phyloP scores from a whole-genome alignment of 2,888 invertebrate species.

The Apodemia hepburni region DNA sequence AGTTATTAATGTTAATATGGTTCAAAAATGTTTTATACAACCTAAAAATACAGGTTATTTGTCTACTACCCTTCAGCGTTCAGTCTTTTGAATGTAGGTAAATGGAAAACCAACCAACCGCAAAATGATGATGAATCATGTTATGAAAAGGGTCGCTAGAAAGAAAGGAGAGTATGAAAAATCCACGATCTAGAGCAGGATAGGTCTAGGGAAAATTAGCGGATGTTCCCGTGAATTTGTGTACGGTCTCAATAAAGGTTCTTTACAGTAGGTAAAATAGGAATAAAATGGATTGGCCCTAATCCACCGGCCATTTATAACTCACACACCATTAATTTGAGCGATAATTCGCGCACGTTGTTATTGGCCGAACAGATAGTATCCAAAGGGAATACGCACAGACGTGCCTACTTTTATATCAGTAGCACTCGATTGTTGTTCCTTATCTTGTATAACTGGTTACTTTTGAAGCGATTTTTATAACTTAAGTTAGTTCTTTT shows the following conservation, averaged over 20 bases:
- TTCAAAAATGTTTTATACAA: constrained; percentile 4
- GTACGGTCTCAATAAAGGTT: constrained; percentile 78
- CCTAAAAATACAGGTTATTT: constrained; percentile 36
- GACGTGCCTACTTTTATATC: constrained; percentile 32
- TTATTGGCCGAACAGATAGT: constrained; percentile 57
- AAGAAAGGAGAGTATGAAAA: constrained; percentile 43
- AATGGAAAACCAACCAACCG: constrained; percentile 78
- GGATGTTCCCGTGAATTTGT: constrained; percentile 76
- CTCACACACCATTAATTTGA: constrained; percentile 79
- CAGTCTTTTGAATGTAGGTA: constrained; percentile 40
- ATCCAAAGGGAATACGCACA: constrained; percentile 11
- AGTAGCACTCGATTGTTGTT: constrained; percentile 28
- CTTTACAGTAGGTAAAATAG: constrained; percentile 78
- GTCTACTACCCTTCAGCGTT: constrained; percentile 39
- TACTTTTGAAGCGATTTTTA: constrained; percentile 32
- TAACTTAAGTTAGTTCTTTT: constrained; percentile 19
- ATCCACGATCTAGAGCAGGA: constrained; percentile 47
- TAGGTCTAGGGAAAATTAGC: constrained; percentile 62
- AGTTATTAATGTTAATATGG: background rate
- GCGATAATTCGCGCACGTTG: constrained; percentile 72
- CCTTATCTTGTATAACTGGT: constrained; percentile 28
- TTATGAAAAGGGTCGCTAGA: constrained; percentile 61
- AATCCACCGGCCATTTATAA: constrained; percentile 78
- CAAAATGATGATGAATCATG: constrained; percentile 79
- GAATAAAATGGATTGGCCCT: constrained; percentile 75